Evolutionary conservation across 1,140 invertebrate species (phyloP).

Genomic region (Dendroctonus ponderosae): DNA sequence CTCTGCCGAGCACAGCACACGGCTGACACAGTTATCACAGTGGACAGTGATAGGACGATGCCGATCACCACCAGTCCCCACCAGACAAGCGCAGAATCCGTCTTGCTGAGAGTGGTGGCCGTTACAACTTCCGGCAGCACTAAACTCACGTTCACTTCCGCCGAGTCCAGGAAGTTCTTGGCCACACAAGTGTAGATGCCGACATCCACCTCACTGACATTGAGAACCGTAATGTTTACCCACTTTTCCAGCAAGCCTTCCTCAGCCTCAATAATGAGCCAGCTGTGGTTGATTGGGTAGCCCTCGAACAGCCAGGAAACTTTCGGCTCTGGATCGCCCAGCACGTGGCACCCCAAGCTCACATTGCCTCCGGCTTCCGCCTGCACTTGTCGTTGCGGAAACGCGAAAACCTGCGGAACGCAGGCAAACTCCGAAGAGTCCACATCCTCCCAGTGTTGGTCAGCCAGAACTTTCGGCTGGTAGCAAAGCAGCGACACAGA

Average conservation of each 20-base stretch:
- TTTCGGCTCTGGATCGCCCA: conserved; percentile 79
- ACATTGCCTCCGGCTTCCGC: conserved; percentile 72
- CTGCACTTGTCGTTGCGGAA: conserved; percentile 54
- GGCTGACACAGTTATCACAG: conserved; percentile 55
- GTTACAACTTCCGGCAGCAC: conserved; percentile 68
- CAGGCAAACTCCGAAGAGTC: conserved; percentile 71
- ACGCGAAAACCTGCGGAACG: conserved; percentile 59
- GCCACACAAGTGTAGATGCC: conserved; percentile 80
- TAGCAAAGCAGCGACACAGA: conserved; percentile 65
- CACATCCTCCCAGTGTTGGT: conserved; percentile 66
- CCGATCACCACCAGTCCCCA: conserved; percentile 58
- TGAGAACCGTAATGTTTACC: conserved; percentile 71
- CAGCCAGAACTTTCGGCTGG: conserved; percentile 59
- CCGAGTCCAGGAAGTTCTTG: conserved; percentile 69
- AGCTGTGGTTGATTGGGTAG: conserved; percentile 54
- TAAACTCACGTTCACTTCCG: conserved; percentile 67
- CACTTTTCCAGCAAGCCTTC: conserved; percentile 57
- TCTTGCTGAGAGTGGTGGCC: conserved; percentile 62
- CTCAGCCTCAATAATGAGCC: conserved; percentile 51
- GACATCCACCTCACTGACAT: conserved; percentile 72
- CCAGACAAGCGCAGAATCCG: conserved; percentile 60
- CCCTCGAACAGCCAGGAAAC: conserved; percentile 82
- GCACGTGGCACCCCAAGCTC: conserved; percentile 76
- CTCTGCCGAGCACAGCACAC: conserved; percentile 60
- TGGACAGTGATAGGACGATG: conserved; percentile 53